Conservation (phyloP, 1,140 invertebrate genomes). For the Oreohelix idahoensis region DNA sequence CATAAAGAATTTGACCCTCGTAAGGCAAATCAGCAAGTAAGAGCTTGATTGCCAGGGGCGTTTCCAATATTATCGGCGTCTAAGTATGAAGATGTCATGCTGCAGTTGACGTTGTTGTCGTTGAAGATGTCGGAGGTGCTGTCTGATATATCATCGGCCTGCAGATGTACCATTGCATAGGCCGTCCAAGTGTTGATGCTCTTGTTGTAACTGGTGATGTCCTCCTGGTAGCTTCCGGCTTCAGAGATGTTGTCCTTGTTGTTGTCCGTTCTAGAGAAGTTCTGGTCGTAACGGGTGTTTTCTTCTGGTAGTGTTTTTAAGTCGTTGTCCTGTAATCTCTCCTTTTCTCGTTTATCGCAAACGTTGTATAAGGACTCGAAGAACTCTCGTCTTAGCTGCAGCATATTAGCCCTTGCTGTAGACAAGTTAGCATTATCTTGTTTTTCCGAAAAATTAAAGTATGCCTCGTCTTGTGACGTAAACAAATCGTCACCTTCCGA, state of each 20-base stretch:
- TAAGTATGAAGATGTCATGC: constrained; percentile 29
- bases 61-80: constrained; percentile 25
- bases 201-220: constrained; percentile 25
- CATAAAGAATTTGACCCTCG: background rate
- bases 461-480: constrained; percentile 27
- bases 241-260: constrained; percentile 26
- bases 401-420: background rate
- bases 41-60: background rate
- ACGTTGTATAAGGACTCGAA: constrained; percentile 19
- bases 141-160: constrained; percentile 34
- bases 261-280: constrained; percentile 8
- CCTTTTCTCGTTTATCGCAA: constrained; percentile 5
- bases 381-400: constrained; percentile 20
- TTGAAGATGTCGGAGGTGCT: constrained; percentile 31
- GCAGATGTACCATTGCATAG: constrained; percentile 36
- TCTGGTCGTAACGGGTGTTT: background rate
- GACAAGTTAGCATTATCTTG: background rate
- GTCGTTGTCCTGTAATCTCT: background rate
- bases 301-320: background rate
- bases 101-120: constrained; percentile 29
- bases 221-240: constrained; percentile 17
- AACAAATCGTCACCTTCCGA: constrained; percentile 32
- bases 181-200: constrained; percentile 41
- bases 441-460: background rate
- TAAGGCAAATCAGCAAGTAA: background rate